A percentile compares a stretch with the other conserved stretches of the same genome.
Conservation (phyloP, 2,113 vertebrate genomes). For the Alaudala cheleensis region DNA sequence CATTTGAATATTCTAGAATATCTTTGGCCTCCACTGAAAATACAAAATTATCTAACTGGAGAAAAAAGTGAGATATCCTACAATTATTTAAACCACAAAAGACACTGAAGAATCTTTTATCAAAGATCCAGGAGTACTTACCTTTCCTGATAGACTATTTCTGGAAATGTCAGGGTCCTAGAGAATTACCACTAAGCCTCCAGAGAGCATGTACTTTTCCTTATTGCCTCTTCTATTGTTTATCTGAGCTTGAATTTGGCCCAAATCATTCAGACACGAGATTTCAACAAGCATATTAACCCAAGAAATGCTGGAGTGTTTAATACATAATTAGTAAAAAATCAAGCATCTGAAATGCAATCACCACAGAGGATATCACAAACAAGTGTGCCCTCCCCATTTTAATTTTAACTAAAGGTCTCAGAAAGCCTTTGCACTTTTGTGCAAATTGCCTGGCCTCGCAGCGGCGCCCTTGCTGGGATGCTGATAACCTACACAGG, state of each 20-base stretch:
- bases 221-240: not conserved
- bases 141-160: not conserved
- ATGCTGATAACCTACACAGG: conserved; percentile 32
- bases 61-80: not conserved
- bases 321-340: not conserved
- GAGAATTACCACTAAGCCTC: not conserved
- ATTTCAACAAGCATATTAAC: not conserved
- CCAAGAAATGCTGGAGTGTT: not conserved
- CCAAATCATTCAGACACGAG: not conserved
- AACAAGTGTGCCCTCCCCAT: not conserved
- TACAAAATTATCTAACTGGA: not conserved
- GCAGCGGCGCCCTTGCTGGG: not conserved
- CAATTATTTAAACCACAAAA: not conserved
- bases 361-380: not conserved
- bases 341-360: not conserved
- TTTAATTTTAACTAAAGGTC: conserved; percentile 6
- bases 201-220: not conserved
- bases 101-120: not conserved
- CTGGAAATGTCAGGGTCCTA: conserved; percentile 4
- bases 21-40: not conserved
- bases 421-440: conserved; percentile 19
- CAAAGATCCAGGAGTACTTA: not conserved
- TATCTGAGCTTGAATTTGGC: not conserved
- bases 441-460: conserved; percentile 26
- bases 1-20: not conserved